Evolutionary conservation across 2,888 invertebrate species (phyloP).

Genomic region (Pterostichus niger): DNA sequence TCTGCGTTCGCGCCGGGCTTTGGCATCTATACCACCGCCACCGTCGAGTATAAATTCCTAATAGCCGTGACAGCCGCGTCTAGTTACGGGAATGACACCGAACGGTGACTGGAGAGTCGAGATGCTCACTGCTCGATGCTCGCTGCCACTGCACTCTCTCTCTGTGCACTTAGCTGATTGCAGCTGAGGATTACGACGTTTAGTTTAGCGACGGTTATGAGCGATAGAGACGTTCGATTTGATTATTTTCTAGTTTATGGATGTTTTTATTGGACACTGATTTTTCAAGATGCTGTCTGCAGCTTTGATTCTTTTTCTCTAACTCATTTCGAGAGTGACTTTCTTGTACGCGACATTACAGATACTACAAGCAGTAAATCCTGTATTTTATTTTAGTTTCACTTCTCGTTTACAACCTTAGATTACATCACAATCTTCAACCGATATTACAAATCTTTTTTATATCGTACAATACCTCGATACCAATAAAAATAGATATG

Average conservation of each 20-base stretch:
- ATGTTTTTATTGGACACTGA: constrained; percentile 54
- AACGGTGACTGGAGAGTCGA: background rate
- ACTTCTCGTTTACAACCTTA: constrained; percentile 33
- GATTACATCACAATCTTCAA: background rate
- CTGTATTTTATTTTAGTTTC: constrained; percentile 22
- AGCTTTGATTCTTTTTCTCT: constrained; percentile 30
- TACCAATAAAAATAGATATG: too few species aligned
- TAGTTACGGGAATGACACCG: constrained; percentile 7
- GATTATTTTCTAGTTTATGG: constrained; percentile 53
- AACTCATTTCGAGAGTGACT: constrained; percentile 41
- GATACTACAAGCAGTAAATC: constrained; percentile 39
- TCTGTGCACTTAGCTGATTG: constrained; percentile 48
- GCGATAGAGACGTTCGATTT: constrained; percentile 52
- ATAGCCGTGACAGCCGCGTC: constrained; percentile 46
- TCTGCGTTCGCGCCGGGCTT: constrained; percentile 34
- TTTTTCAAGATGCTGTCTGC: constrained; percentile 46
- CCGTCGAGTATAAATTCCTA: constrained; percentile 39
- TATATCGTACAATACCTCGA: background rate
- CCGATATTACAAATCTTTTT: constrained; percentile 12
- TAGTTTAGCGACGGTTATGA: constrained; percentile 31
- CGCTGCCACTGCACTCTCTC: background rate
- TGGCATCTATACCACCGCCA: background rate
- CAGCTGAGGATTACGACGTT: constrained; percentile 20
- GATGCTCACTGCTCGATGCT: too few species aligned
- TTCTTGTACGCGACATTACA: background rate